Percentiles rank a stretch among this genome's conserved stretches.
phyloP scores from a whole-genome alignment of 2,113 vertebrate species.

The Halcyon senegalensis region DNA sequence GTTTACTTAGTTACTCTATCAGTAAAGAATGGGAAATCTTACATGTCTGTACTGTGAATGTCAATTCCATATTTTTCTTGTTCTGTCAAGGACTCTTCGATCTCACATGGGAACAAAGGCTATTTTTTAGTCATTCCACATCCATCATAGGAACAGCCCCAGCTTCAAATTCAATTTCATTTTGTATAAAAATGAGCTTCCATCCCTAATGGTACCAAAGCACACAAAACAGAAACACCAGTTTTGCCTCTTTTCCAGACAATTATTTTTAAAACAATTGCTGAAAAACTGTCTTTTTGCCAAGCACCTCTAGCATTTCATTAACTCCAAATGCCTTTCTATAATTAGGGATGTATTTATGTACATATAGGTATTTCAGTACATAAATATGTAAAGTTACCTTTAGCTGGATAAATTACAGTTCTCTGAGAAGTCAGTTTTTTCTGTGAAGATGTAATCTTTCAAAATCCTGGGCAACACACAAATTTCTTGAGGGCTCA shows the following conservation, averaged over 20 bases:
- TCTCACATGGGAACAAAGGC: neutral
- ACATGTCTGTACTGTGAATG: neutral
- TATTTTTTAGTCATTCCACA: neutral
- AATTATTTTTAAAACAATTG: neutral
- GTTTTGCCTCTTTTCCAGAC: neutral
- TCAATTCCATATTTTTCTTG: neutral
- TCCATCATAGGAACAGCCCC: neutral
- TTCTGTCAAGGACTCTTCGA: neutral
- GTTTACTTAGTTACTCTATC: neutral
- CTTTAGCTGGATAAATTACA: neutral
- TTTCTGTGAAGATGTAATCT: neutral
- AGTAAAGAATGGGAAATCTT: neutral
- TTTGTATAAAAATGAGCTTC: neutral
- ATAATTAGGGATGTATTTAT: neutral
- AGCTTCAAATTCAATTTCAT: neutral
- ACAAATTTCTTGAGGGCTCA: neutral
- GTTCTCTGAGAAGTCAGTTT: neutral
- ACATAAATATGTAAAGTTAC: neutral
- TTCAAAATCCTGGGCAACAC: neutral
- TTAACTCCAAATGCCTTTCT: neutral
- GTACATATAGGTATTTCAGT: neutral
- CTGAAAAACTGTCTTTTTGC: neutral
- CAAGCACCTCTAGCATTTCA: neutral
- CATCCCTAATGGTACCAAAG: neutral
- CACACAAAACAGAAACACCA: neutral